These are phyloP conservation scores for Eupithecia subfuscata DNA, from an alignment of 2,888 invertebrate genomes.

Conservation along the genomic window DNA sequence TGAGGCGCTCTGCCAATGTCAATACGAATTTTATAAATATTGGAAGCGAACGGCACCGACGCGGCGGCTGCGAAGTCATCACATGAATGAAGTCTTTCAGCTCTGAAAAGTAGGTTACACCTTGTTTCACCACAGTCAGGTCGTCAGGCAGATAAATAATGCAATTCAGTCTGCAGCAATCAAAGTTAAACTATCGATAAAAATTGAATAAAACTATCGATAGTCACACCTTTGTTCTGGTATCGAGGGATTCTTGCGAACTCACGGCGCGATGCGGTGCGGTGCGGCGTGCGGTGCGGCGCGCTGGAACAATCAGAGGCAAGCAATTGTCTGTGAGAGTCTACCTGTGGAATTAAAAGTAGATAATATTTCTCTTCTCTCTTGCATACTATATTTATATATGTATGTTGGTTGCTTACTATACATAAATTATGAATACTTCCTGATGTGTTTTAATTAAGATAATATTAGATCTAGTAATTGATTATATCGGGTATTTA, in stretches of 20 bases:
- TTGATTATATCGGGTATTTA: no score
- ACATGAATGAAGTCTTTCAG: no score
- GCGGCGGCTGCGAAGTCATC: not conserved
- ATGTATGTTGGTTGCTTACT: no score
- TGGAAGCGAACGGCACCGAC: not conserved
- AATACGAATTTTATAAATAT: constrained; percentile 3
- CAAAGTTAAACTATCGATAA: constrained; percentile 19
- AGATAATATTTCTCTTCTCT: not conserved
- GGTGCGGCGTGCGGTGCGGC: not conserved
- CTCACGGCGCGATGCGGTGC: not conserved
- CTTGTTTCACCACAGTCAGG: not conserved
- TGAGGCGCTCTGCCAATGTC: constrained; percentile 3
- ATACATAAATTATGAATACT: no score
- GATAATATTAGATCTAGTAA: no score
- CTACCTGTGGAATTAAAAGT: constrained; percentile 3
- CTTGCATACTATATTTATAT: no score
- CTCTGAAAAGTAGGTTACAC: no score
- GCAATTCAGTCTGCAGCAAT: not conserved
- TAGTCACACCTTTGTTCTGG: constrained; percentile 21
- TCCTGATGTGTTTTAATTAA: no score
- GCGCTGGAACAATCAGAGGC: not conserved
- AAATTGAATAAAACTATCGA: constrained; percentile 12
- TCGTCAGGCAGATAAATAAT: not conserved
- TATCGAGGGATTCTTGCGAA: constrained; percentile 20
- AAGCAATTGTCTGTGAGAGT: not conserved